A percentile compares a stretch with the other conserved stretches of the same genome.
Evolutionary conservation across 2,113 vertebrate species (phyloP).

Genomic region (Passerina amoena): DNA sequence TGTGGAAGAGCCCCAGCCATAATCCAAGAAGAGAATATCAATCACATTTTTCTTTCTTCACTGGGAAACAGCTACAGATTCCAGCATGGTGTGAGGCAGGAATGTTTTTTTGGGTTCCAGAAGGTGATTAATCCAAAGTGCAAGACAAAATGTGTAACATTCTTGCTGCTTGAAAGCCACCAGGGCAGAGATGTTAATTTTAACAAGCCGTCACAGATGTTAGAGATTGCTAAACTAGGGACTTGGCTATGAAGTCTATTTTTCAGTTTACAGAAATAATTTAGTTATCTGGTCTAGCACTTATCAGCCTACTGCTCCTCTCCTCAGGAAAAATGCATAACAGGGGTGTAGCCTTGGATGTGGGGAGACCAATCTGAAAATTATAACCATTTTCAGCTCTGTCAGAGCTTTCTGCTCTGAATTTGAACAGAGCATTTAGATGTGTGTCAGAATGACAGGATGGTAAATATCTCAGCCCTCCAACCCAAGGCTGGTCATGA

Average conservation of each 20-base stretch:
- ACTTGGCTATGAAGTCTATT: background rate
- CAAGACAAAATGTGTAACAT: background rate
- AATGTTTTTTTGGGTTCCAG: background rate
- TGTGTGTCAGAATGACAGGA: background rate
- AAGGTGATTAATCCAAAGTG: background rate
- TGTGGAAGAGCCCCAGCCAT: background rate
- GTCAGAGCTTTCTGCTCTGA: background rate
- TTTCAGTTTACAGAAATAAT: background rate
- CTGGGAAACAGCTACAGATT: background rate
- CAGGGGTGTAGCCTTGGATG: background rate
- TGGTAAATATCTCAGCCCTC: background rate
- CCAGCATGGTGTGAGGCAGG: background rate
- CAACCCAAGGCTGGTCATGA: background rate
- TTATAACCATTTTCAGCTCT: background rate
- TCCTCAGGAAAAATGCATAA: background rate
- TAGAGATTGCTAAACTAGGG: background rate
- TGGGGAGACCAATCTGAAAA: background rate
- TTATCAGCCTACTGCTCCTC: background rate
- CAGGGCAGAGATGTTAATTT: background rate
- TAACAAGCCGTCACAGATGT: slow-evolving; percentile 10
- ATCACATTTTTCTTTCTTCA: background rate
- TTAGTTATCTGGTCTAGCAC: background rate
- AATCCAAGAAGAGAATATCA: background rate
- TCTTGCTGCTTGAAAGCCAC: background rate
- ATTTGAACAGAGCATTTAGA: background rate